A percentile compares a stretch with the other conserved stretches of the same genome.
These are phyloP conservation scores for Scaptomyza parva DNA, from an alignment of 2,888 invertebrate species.

Conservation along the genomic window DNA sequence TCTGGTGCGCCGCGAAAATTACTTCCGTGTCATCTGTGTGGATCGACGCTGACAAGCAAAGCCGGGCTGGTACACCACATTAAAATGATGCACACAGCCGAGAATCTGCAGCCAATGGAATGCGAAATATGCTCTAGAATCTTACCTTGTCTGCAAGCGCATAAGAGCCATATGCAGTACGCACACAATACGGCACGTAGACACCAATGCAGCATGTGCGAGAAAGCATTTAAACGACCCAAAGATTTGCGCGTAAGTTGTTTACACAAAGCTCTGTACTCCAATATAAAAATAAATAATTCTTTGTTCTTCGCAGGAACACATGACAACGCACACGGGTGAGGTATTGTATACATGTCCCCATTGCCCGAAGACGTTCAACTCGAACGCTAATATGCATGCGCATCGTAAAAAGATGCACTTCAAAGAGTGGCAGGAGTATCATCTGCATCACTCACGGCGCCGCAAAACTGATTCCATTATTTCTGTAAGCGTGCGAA, in stretches of 20 bases:
- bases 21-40: slow-evolving; percentile 81
- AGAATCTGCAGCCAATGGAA: slow-evolving; percentile 75
- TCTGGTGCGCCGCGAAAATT: slow-evolving; percentile 69
- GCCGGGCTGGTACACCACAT: slow-evolving; percentile 81
- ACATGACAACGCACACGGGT: slow-evolving; percentile 82
- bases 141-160: slow-evolving; percentile 76
- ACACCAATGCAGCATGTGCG: slow-evolving; percentile 82
- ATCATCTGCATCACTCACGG: slow-evolving; percentile 41
- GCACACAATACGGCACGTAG: slow-evolving; percentile 77
- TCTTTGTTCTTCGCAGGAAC: slow-evolving; percentile 69
- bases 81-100: slow-evolving; percentile 78
- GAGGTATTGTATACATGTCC: slow-evolving; percentile 80
- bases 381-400: slow-evolving; percentile 82
- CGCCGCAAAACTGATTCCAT: slow-evolving; percentile 52
- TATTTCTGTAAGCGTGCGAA: slow-evolving; percentile 59
- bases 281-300: neutral
- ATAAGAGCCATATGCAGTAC: slow-evolving; percentile 80
- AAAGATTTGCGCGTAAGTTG: slow-evolving; percentile 71
- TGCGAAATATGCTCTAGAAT: slow-evolving; percentile 79
- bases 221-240: slow-evolving; percentile 82
- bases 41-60: slow-evolving; percentile 75
- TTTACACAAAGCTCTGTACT: neutral
- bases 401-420: slow-evolving; percentile 82
- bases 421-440: slow-evolving; percentile 82
- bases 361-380: slow-evolving; percentile 82